Base-by-base conservation (phyloP, 2,888 invertebrate genomes). In the Endomychus coccineus region DNA sequence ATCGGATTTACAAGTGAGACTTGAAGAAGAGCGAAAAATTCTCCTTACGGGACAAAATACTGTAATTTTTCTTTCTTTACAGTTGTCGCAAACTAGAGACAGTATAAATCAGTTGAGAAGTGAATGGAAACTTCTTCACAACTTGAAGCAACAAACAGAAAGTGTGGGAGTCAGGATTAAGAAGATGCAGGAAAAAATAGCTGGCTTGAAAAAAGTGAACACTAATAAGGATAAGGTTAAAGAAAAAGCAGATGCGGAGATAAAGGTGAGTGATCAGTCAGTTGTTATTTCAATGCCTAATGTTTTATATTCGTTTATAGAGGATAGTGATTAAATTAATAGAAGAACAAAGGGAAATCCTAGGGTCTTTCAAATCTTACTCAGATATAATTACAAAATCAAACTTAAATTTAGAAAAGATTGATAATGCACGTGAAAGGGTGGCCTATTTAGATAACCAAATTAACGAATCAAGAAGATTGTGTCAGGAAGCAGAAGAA, bases 371-470 rank as follows among this genome's bases (percentile, higher is more conserved):
- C 36, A 49, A 50, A 55, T 35, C 35, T 42, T 35, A 42, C 60
- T 39, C 39, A 3, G 9, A 36, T n/a, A n/a, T 50, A 44, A 31
- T 46, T 47, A 6, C 54, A 46, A 43, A 63, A 41, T 35, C 46
- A 51, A 19, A 47, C 34, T 10, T 56, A n/a, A 51, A 45, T 10
- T 33, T 53, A n/a, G 25, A 48, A 4, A 55, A 58, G 39, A 46
- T 61, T 25, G 51, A 52, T 17, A 31, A 40, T 3, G 39, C 42
- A n/a, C 49, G 56, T 4, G 55, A 50, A 36, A 49, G 52, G 30
- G 39, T 58, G 2, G 49, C 50, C 1, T 42, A 48, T 32, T 45
- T 66, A 34, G 59, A 67, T 41, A 62, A 59, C 39, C 59, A 58
- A 40, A 57, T 50, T 17, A 52, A 48, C 28, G 64, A 59, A 42